These are phyloP conservation scores for Zaprionus davidi DNA, from an alignment of 1,140 invertebrate species.

Conservation along the genomic window DNA sequence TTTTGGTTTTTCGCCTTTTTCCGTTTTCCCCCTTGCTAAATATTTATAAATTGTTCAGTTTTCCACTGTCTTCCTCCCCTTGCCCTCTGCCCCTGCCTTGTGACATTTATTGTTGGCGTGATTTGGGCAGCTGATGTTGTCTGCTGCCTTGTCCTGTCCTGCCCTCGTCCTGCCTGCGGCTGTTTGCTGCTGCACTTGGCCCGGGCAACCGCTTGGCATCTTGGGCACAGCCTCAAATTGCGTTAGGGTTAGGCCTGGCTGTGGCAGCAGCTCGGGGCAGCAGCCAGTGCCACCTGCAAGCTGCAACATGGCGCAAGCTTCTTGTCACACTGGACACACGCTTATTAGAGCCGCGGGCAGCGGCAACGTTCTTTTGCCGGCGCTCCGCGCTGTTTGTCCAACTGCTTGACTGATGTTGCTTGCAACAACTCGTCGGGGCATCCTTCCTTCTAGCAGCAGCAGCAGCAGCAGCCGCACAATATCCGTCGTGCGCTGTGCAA, in stretches of 20 bases:
- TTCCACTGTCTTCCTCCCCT: constrained; percentile 28
- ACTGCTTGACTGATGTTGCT: constrained; percentile 73
- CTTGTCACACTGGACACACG: constrained; percentile 62
- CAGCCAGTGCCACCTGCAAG: not conserved
- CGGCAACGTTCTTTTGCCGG: constrained; percentile 58
- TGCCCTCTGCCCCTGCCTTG: constrained; percentile 9
- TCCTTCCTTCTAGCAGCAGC: constrained; percentile 69
- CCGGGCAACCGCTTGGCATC: constrained; percentile 53
- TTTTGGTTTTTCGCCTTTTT: constrained; percentile 68
- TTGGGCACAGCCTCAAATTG: constrained; percentile 74
- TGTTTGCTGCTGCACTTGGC: constrained; percentile 77
- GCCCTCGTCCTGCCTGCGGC: constrained; percentile 32
- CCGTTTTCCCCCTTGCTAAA: constrained; percentile 58
- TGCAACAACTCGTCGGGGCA: constrained; percentile 17
- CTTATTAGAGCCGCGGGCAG: constrained; percentile 74
- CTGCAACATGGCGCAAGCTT: not conserved
- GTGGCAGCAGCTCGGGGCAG: constrained; percentile 47
- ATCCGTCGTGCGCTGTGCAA: constrained; percentile 77
- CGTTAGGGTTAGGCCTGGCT: constrained; percentile 72
- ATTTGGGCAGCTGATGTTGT: constrained; percentile 49
- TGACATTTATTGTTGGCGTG: constrained; percentile 59
- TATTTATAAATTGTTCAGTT: constrained; percentile 78
- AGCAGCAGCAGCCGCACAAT: constrained; percentile 77
- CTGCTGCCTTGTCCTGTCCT: not conserved
- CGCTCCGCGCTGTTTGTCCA: constrained; percentile 69